Base-by-base conservation (phyloP, 2,113 vertebrate genomes). In the Perca schrenkii region DNA sequence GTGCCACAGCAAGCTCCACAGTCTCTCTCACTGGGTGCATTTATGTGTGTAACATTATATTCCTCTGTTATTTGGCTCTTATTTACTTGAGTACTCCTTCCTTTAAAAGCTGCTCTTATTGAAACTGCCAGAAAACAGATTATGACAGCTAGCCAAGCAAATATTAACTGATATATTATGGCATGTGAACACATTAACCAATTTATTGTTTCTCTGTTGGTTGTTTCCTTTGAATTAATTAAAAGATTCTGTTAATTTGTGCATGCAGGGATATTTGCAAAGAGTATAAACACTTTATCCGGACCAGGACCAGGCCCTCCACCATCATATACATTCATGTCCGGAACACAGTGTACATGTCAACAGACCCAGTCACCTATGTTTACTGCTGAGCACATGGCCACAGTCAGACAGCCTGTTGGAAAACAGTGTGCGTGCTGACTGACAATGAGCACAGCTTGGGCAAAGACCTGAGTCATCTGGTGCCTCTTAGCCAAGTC, bases 391-490 rank as follows among this genome's bases (percentile, higher is more conserved):
- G 66, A 88, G 84, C 86, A 92, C 90, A 89, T 88, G 84, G 89
- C 77, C 87, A 72, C 84, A 87, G 86, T 78, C 68, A 86, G 56
- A 77, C 52, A 47, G 82, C 84, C 84, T 74, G 81, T 67, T 83
- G 83, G 80, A 79, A 74, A 86, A 74, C 82, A 43, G 61, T 46
- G 60, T 86, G 88, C 83, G 77, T 49, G 43, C 83, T 3, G 74
- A 90, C 68, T 88, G 78, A 87, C 88, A 88, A 92, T 80, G 77
- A 87, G 85, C 77, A 67, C 78, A 64, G 86, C 68, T 86, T 79
- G 79, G 76, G 84, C 83, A 85, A 88, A 91, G 86, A 82, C 91
- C 93, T 91, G 90, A 93, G 85, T 93, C 91, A 94, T 91, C 82
- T 74, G 69, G 50, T 83, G 72, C 62, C 34, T 80, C 54, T 76